Evolutionary conservation across 2,797 vertebrate genomes (phyloP).

Genomic region (Poeciliopsis infans): DNA sequence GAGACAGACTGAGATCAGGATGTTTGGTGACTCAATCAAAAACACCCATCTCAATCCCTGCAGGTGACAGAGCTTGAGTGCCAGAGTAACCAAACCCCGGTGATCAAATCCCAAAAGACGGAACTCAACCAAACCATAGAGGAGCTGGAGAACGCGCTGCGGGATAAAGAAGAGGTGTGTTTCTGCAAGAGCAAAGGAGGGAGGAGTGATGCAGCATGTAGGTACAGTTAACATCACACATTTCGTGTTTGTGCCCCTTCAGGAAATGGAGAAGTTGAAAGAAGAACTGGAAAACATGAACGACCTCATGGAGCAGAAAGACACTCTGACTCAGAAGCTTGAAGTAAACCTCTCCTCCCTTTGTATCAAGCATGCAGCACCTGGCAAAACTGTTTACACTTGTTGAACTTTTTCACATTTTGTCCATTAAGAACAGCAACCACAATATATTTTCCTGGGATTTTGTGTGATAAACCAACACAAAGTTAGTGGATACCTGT

Average conservation of each 20-base stretch:
- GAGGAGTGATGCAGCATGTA: not conserved
- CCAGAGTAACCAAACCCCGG: slow-evolving; percentile 95
- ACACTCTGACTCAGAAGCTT: slow-evolving; percentile 91
- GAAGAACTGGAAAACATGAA: slow-evolving; percentile 95
- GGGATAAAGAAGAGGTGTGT: slow-evolving; percentile 92
- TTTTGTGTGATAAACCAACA: not conserved
- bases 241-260: slow-evolving; percentile 20
- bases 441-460: not conserved
- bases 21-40: slow-evolving; percentile 12
- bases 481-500: not conserved
- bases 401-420: not conserved
- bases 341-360: slow-evolving; percentile 79
- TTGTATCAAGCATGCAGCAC: not conserved
- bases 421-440: not conserved
- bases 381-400: not conserved
- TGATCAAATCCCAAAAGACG: slow-evolving; percentile 95
- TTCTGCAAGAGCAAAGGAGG: not conserved
- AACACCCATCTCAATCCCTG: slow-evolving; percentile 27
- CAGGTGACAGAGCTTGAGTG: slow-evolving; percentile 98
- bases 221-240: not conserved
- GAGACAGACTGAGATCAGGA: slow-evolving; percentile 22
- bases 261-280: slow-evolving; percentile 98
- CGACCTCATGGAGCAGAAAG: slow-evolving; percentile 94
- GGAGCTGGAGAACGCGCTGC: slow-evolving; percentile 90
- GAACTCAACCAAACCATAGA: slow-evolving; percentile 98